Percentiles rank a stretch among this genome's conserved stretches.
Conservation (phyloP, 2,113 vertebrate genomes). For the Phaethornis superciliosus region DNA sequence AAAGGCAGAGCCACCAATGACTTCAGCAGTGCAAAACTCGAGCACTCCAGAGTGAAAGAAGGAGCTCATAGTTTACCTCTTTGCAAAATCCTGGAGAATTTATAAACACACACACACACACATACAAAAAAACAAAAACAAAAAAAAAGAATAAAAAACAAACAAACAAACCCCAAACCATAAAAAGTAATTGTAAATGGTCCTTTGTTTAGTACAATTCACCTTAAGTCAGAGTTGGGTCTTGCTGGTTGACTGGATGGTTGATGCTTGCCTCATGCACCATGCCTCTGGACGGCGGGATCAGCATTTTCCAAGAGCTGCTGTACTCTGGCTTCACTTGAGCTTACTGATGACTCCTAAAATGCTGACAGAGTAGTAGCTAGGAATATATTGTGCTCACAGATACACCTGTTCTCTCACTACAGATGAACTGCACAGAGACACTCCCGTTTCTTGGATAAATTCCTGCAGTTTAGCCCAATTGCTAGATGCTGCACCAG, state of each 20-base stretch:
- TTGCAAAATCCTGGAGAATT: background rate
- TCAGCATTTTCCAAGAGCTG: fast-evolving
- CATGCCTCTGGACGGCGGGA: background rate
- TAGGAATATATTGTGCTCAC: background rate
- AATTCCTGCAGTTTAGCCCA: background rate
- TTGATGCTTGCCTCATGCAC: background rate
- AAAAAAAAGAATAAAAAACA: too few relatives aligned
- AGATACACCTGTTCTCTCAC: background rate
- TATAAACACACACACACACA: background rate
- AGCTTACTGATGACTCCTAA: fast-evolving
- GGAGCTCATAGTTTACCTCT: background rate
- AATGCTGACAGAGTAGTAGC: background rate
- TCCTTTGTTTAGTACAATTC: background rate
- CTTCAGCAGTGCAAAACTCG: background rate
- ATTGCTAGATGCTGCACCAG: background rate
- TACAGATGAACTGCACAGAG: background rate
- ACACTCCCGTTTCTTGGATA: background rate
- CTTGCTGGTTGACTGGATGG: background rate
- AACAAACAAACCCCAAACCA: too few relatives aligned
- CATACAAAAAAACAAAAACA: too few relatives aligned
- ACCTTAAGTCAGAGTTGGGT: background rate
- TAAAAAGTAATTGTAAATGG: background rate
- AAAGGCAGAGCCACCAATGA: background rate
- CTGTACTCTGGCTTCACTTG: background rate
- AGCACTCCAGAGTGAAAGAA: background rate